Base-by-base conservation (phyloP, 2,888 invertebrate genomes). In the Athrips mouffetella region DNA sequence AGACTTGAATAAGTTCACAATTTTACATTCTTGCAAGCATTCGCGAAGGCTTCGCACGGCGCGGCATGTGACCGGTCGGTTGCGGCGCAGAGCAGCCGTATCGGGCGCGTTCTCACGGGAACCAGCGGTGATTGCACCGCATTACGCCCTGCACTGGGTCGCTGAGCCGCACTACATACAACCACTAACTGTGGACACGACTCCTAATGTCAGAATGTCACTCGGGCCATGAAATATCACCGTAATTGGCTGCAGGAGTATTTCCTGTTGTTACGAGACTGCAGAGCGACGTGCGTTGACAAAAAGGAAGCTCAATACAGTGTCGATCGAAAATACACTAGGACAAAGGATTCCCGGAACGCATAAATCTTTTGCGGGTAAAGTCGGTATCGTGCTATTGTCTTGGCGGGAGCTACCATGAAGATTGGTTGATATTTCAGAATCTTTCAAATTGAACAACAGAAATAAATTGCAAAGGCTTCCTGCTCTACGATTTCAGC, bases 31-130 rank as follows among this genome's bases (percentile, higher is more conserved):
- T n/a, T 18, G 18, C 16, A 15, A 35, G 15, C 10, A 30, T 44
- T 44, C 30, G 30, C 44, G 30, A 30, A 30, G 15, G 44, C 44
- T 29, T 10, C 15, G 18, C 6, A 6, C 15, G 5, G 16, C 18
- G 15, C 20, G 44, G n/a, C 15, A 21, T n/a, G 58, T 57, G 46
- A 57, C 45, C 61, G 55, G 53, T 49, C 54, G 46, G 63, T 51
- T 65, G 62, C 64, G 58, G 61, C 59, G 67, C 65, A 61, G 37
- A 1, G n/a, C 15, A 13, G 13, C 13, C 13, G 33, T 60, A 52
- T 56, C 65, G 74, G 73, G 67, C 68, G 69, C 70, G 82, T 86
- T 88, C 87, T 82, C 87, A 87, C 86, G 87, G 86, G 87, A 87
- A 88, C 84, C 74, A 69, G 58, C 76, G 75, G 77, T 78, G 79